Evolutionary conservation across 2,888 invertebrate genomes (phyloP), one percentile per base, ranked within the genome.

Genomic region (Cheilosia scutellata): DNA sequence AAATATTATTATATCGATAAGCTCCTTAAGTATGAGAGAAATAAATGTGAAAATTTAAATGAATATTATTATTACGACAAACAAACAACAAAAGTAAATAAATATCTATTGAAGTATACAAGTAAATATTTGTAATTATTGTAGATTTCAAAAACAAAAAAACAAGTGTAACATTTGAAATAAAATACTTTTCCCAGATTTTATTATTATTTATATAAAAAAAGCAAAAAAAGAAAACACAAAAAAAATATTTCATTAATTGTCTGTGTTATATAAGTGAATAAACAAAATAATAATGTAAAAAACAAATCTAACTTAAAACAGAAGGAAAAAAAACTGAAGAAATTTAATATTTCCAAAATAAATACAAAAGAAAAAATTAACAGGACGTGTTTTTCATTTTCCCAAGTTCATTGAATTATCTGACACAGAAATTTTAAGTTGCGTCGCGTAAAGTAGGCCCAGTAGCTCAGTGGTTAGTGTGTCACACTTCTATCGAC

Each of bases 181-280:
- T 60, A 68, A 74, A 82, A 62, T 87, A 82, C 71, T 87, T 80
- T 87, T 83, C 77, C 87, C 87, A 83, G 78, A 78, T 87, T 78
- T 87, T 82, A 87, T 87, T 87, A 87, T 83, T 88, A 82, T 87
- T 86, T 83, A 87, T 82, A 86, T 87, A 87, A 75, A 87, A 87
- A 87, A 84, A 83, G 20, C 20, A 20, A 74, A 51, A 70, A 80
- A 79, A 75, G 55, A 78, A 72, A 11, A 70, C 49, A 68, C 33
- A 76, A 49, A 83, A 84, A 84, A 82, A 78, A 82, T 71, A 79
- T 58, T 87, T 87, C 87, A 88, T 88, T 88, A 82, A 87, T 87
- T 88, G 88, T 88, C 88, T 88, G 87, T 88, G 88, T 88, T 88
- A 88, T 86, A 87, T 82, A 86, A 87, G 75, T 86, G 72, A 86